Evolutionary conservation across 1,140 invertebrate species (phyloP).

Genomic region (Lepidurus apus): DNA sequence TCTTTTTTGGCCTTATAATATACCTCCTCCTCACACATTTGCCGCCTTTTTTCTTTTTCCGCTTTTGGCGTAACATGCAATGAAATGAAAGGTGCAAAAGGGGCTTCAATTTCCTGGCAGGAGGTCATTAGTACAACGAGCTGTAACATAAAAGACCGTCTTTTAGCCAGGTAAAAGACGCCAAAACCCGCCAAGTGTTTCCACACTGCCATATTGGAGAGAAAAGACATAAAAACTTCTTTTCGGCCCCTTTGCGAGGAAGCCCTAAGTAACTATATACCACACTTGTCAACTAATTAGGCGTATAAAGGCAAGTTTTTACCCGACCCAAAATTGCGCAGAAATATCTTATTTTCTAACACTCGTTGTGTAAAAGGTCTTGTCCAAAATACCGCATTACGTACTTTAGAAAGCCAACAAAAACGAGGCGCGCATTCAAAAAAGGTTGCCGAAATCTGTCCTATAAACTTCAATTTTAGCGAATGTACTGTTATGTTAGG

Average conservation of each 20-base stretch:
- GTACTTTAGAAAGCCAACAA: no score
- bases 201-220: not conserved
- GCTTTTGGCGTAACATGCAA: not conserved
- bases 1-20: not conserved
- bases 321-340: no score
- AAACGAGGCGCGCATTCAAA: no score
- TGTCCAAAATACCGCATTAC: no score
- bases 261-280: not conserved
- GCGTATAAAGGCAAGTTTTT: no score
- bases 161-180: conserved; percentile 10
- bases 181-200: not conserved
- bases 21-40: not conserved
- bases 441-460: no score
- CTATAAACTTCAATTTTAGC: no score
- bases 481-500: no score
- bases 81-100: conserved; percentile 20
- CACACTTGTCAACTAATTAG: conserved; percentile 1
- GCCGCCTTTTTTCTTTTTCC: conserved; percentile 2
- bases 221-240: not conserved
- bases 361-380: no score
- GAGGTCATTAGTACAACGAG: conserved; percentile 21
- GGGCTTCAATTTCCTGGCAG: conserved; percentile 20
- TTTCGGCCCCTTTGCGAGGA: not conserved
- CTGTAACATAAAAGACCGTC: conserved; percentile 11
- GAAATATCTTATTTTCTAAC: no score